These are phyloP conservation scores for Tinamus guttatus DNA, from an alignment of 2,113 vertebrate genomes.

Conservation along the genomic window DNA sequence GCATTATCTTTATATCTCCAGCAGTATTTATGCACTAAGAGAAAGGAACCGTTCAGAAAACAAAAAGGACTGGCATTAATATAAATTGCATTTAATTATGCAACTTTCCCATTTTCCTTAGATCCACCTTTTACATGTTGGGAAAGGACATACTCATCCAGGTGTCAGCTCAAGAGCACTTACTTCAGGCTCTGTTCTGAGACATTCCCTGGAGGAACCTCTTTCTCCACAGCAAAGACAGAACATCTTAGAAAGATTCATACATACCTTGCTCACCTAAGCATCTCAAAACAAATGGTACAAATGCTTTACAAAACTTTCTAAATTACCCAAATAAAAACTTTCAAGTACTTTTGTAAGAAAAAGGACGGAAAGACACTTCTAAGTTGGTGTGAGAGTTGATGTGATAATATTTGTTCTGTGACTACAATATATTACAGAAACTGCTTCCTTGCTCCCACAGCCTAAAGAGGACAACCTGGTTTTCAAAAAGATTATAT, in stretches of 20 bases:
- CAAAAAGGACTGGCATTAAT: background rate
- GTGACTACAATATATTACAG: background rate
- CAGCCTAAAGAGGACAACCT: background rate
- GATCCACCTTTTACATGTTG: background rate
- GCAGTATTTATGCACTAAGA: background rate
- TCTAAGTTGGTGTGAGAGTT: background rate
- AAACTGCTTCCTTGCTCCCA: background rate
- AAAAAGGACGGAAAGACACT: background rate
- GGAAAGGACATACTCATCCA: background rate
- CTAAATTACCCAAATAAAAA: background rate
- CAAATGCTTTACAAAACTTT: rapidly evolving
- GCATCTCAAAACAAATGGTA: background rate
- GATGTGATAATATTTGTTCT: background rate
- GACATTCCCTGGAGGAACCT: background rate
- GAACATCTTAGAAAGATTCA: background rate
- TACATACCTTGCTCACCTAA: background rate
- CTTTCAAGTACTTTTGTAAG: background rate
- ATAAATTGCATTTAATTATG: background rate
- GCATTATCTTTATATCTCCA: background rate
- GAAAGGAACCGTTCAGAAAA: background rate
- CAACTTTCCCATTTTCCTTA: background rate
- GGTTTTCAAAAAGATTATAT: background rate
- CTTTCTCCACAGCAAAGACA: background rate
- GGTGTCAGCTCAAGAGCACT: background rate
- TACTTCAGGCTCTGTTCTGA: rapidly evolving